These are phyloP conservation scores for Pionites leucogaster DNA, from an alignment of 2,113 vertebrate species.

Conservation along the genomic window DNA sequence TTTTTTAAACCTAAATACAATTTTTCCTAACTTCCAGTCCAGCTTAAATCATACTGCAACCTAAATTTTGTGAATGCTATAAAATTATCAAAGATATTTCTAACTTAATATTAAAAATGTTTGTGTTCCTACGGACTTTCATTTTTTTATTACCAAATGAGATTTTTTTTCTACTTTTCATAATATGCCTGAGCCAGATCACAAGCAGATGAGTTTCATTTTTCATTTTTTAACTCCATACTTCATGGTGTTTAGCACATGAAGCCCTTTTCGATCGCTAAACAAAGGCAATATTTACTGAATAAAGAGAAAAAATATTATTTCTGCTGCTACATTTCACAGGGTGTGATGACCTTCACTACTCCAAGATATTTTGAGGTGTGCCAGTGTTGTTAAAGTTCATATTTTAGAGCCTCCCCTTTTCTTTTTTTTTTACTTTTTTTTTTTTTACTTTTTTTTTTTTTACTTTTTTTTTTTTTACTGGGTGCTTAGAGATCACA, in stretches of 20 bases:
- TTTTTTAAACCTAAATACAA: background rate
- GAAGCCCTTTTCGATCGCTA: background rate
- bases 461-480: background rate
- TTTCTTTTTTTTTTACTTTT: no score
- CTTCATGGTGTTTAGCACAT: background rate
- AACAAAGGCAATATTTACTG: background rate
- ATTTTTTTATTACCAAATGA: background rate
- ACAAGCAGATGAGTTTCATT: accelerated
- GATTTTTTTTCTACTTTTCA: background rate
- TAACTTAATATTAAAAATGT: background rate
- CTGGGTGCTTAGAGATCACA: background rate
- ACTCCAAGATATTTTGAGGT: background rate
- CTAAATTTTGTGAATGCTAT: background rate
- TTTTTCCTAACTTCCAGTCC: background rate
- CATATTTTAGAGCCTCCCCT: background rate
- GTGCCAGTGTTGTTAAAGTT: background rate
- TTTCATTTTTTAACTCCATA: background rate
- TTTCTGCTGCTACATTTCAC: background rate
- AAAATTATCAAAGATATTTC: background rate
- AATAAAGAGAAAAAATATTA: background rate
- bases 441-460: no score
- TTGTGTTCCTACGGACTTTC: background rate
- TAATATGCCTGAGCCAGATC: accelerated
- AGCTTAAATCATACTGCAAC: background rate
- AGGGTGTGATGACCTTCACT: background rate